phyloP scores from a whole-genome alignment of 2,113 vertebrate genomes.

The Sclerurus mexicanus region DNA sequence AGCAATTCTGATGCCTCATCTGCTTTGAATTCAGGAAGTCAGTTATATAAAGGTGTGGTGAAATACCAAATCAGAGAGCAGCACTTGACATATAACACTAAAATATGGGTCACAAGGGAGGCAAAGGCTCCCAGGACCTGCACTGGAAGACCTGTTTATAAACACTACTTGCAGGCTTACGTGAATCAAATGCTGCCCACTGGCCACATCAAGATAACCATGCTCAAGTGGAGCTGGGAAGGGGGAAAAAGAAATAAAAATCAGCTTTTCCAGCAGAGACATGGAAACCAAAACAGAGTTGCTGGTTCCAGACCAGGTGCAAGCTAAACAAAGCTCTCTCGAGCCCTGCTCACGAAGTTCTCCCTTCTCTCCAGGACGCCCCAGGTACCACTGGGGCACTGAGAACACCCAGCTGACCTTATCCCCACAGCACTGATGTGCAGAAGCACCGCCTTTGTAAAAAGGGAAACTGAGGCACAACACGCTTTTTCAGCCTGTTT shows the following conservation, averaged over 20 bases:
- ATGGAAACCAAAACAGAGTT: neutral
- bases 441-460: neutral
- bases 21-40: neutral
- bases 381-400: neutral
- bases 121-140: neutral
- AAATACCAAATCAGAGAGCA: neutral
- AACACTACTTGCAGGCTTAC: neutral
- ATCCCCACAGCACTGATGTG: rapidly evolving
- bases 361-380: neutral
- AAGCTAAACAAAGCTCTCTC: neutral
- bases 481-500: rapidly evolving
- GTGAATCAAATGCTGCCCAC: neutral
- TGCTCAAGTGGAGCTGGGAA: neutral
- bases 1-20: neutral
- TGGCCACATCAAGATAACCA: neutral
- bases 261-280: neutral
- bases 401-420: neutral
- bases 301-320: neutral
- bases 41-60: neutral
- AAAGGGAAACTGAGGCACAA: neutral
- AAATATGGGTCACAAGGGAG: neutral
- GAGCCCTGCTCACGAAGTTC: neutral
- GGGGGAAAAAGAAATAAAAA: neutral
- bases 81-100: neutral
- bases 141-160: neutral